Percentiles rank a stretch among this genome's conserved stretches.
These are phyloP conservation scores for Zoanthus solanderi DNA, from an alignment of 92 coral and sea anemone genomes.

Conservation along the genomic window DNA sequence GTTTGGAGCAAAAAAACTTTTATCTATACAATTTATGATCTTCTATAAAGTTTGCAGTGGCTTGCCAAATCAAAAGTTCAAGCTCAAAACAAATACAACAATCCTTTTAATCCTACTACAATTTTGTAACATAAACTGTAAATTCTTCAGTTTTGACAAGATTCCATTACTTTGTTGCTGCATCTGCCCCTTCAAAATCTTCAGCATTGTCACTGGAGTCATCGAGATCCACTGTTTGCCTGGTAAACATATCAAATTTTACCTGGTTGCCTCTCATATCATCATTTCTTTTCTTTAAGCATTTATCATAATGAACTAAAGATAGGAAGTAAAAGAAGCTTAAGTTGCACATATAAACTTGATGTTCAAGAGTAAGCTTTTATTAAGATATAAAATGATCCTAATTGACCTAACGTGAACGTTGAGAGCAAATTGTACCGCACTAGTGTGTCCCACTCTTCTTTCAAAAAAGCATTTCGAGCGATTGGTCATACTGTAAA, in stretches of 20 bases:
- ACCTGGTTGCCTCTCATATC: conserved; percentile 6
- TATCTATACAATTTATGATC: too few species aligned
- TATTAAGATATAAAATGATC: conserved; percentile 7
- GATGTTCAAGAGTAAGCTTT: conserved; percentile 3
- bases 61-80: conserved; percentile 1
- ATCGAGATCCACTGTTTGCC: conserved; percentile 9
- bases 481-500: not conserved
- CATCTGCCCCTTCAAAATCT: conserved; percentile 12
- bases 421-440: not conserved
- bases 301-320: conserved; percentile 7
- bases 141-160: not conserved
- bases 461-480: not conserved
- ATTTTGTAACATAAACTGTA: too few species aligned
- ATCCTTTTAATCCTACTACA: too few species aligned
- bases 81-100: conserved; percentile 1
- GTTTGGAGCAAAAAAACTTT: conserved; percentile 7
- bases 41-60: not conserved
- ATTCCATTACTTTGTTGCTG: conserved; percentile 4
- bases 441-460: conserved; percentile 4
- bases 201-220: conserved; percentile 5
- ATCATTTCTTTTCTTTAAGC: conserved; percentile 11
- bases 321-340: conserved; percentile 5
- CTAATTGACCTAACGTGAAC: not conserved
- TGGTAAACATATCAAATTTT: conserved; percentile 2
- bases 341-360: not conserved